Conservation (phyloP, 2,888 invertebrate genomes). For the Strigamia transsilvanica region DNA sequence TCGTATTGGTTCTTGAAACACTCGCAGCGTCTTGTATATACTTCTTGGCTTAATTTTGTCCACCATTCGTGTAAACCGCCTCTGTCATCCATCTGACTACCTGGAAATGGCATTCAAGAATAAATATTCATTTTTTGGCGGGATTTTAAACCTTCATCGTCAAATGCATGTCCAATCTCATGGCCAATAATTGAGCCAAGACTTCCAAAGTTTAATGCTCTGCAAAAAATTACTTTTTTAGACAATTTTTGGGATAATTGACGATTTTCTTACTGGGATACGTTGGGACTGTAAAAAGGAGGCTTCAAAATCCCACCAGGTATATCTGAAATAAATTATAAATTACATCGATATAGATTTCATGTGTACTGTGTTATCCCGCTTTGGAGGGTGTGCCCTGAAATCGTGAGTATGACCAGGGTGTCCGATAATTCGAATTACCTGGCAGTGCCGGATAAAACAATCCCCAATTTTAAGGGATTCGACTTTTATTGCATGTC, state of each 20-base stretch:
- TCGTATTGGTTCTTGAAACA: conserved; percentile 42
- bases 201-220: background rate
- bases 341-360: background rate
- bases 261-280: background rate
- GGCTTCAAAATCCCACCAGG: background rate
- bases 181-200: background rate
- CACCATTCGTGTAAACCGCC: conserved; percentile 2
- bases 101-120: background rate
- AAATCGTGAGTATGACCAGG: too few species aligned
- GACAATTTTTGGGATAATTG: background rate
- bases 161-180: background rate
- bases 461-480: too few species aligned
- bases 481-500: too few species aligned
- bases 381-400: too few species aligned
- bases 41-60: background rate
- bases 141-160: background rate
- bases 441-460: too few species aligned
- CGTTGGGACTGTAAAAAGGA: background rate
- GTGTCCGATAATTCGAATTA: too few species aligned
- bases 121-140: background rate
- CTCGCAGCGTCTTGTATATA: background rate
- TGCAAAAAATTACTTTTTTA: background rate
- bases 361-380: too few species aligned
- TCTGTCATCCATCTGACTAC: conserved; percentile 18
- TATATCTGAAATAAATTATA: background rate